Evolutionary conservation across 2,113 vertebrate genomes (phyloP).

Genomic region (Siniperca chuatsi): DNA sequence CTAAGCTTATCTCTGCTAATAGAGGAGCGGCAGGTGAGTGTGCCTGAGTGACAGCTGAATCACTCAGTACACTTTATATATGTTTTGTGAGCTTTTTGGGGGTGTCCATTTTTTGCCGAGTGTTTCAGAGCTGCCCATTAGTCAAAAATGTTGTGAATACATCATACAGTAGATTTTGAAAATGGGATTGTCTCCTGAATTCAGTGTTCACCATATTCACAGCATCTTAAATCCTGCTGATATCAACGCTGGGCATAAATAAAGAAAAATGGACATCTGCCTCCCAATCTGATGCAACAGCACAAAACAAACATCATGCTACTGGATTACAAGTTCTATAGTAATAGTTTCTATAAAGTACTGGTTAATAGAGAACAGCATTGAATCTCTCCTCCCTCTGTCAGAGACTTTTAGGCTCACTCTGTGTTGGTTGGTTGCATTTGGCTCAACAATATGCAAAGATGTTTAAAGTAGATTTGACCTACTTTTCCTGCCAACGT

Average conservation of each 20-base stretch:
- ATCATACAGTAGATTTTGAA: neutral
- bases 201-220: neutral
- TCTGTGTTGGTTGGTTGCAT: conserved; percentile 35
- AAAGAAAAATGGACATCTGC: neutral
- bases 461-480: conserved; percentile 62
- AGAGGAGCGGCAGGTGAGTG: conserved; percentile 49
- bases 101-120: neutral
- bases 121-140: neutral
- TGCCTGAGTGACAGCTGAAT: conserved; percentile 53
- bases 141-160: neutral
- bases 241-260: conserved; percentile 1
- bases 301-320: conserved; percentile 6
- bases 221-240: conserved; percentile 4
- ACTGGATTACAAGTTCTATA: conserved; percentile 9
- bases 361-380: neutral
- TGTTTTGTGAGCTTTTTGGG: conserved; percentile 2
- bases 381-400: conserved; percentile 30
- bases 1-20: conserved; percentile 61
- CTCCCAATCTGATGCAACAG: neutral
- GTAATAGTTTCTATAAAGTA: conserved; percentile 4
- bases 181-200: neutral
- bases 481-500: conserved; percentile 63
- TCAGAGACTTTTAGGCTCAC: conserved; percentile 27
- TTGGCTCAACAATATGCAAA: conserved; percentile 61
- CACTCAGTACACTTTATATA: conserved; percentile 16